Evolutionary conservation across 2,797 vertebrate species (phyloP).

Genomic region (Tinamus major): DNA sequence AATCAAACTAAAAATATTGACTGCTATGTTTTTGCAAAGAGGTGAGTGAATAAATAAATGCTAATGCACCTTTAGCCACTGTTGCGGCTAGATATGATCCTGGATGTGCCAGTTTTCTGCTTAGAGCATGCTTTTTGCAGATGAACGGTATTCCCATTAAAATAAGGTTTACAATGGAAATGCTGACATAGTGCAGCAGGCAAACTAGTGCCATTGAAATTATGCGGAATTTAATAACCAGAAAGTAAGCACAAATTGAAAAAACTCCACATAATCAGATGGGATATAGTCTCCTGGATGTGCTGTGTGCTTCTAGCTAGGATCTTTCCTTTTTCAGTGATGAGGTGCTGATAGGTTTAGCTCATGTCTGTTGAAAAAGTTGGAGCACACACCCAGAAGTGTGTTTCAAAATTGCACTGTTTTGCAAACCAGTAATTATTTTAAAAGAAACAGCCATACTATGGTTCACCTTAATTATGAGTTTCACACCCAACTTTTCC

Average conservation of each 20-base stretch:
- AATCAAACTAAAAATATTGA: not conserved
- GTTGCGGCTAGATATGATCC: not conserved
- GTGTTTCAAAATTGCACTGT: not conserved
- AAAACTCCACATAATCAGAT: not conserved
- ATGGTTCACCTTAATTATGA: not conserved
- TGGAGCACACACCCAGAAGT: not conserved
- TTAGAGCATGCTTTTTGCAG: slow-evolving; percentile 53
- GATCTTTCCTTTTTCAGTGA: not conserved
- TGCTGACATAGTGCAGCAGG: slow-evolving; percentile 51
- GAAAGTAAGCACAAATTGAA: not conserved
- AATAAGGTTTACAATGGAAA: slow-evolving; percentile 55
- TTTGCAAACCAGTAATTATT: not conserved
- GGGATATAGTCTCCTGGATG: not conserved
- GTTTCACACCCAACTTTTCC: not conserved
- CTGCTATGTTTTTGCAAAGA: not conserved
- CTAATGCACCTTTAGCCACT: not conserved
- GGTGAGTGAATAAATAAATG: not conserved
- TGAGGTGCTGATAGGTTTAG: not conserved
- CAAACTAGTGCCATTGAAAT: slow-evolving; percentile 39
- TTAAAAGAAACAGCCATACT: not conserved
- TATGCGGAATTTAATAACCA: slow-evolving; percentile 19
- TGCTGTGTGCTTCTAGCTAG: not conserved
- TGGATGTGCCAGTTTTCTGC: slow-evolving; percentile 35
- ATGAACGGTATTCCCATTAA: slow-evolving; percentile 32
- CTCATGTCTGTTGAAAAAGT: not conserved